phyloP scores from a whole-genome alignment of 2,888 invertebrate species.

The Lepidocyrtinus sp. region DNA sequence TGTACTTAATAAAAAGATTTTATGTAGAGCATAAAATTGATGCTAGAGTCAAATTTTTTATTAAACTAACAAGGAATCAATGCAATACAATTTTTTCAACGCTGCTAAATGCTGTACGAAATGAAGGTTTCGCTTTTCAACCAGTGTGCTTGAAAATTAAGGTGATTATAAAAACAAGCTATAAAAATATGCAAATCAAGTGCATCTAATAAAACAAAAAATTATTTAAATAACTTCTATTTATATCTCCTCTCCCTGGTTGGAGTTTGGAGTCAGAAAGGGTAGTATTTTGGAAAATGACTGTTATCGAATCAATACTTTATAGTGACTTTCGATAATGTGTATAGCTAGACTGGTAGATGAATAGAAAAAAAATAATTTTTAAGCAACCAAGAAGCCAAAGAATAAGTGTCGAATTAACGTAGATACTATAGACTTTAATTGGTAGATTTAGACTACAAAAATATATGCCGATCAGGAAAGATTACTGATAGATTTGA shows the following conservation, averaged over 20 bases:
- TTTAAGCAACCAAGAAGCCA: slow-evolving; percentile 9
- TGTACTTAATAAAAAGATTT: slow-evolving; percentile 19
- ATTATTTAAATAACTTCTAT: not conserved
- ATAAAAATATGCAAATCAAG: slow-evolving; percentile 31
- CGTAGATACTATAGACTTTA: too few relatives aligned
- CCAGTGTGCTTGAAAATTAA: too few relatives aligned
- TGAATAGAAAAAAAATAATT: not conserved
- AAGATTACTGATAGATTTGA: too few relatives aligned
- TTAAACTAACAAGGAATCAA: slow-evolving; percentile 15
- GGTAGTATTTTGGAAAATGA: not conserved
- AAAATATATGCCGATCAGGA: too few relatives aligned
- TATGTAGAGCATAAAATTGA: slow-evolving; percentile 15
- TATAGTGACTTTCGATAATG: too few relatives aligned
- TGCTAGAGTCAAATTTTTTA: not conserved
- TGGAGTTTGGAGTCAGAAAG: slow-evolving; percentile 32
- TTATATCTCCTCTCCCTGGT: slow-evolving; percentile 39
- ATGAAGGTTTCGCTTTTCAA: slow-evolving; percentile 1
- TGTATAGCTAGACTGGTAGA: not conserved
- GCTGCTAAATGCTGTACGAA: not conserved
- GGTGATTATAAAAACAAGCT: not conserved
- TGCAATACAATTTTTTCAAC: slow-evolving; percentile 25
- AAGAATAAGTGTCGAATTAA: not conserved
- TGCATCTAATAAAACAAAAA: slow-evolving; percentile 24
- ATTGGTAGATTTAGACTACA: too few relatives aligned
- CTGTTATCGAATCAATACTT: not conserved